phyloP scores from a whole-genome alignment of 2,797 vertebrate genomes.

The Tragopan temminckii region DNA sequence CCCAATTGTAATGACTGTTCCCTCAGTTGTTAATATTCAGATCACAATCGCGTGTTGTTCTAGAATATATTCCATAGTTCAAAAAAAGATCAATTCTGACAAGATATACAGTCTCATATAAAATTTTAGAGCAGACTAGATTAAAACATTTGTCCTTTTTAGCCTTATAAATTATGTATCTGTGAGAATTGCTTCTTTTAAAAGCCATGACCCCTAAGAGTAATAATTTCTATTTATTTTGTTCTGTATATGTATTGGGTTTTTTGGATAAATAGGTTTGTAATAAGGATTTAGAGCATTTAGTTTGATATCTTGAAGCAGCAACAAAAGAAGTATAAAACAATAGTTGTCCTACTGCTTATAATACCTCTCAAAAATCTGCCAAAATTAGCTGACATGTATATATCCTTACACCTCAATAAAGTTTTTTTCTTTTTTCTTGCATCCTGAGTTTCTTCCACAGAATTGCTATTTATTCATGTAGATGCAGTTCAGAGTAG shows the following conservation, averaged over 20 bases:
- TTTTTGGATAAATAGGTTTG: constrained; percentile 27
- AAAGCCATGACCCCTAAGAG: neutral
- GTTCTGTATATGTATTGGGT: neutral
- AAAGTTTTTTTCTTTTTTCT: neutral
- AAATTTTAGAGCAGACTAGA: constrained; percentile 36
- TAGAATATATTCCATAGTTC: constrained; percentile 36
- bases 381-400: neutral
- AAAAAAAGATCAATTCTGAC: constrained; percentile 39
- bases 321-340: neutral
- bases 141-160: constrained; percentile 51
- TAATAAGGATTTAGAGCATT: constrained; percentile 9
- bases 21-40: neutral
- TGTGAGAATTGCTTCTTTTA: constrained; percentile 32
- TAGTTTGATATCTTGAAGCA: neutral
- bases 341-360: neutral
- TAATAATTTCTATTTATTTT: constrained; percentile 62
- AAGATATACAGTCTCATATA: constrained; percentile 7
- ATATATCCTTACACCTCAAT: neutral
- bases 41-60: neutral
- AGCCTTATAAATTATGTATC: constrained; percentile 59
- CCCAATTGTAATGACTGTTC: neutral
- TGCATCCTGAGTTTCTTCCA: neutral
- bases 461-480: neutral
- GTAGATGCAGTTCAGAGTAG: neutral
- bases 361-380: neutral